phyloP scores from a whole-genome alignment of 2,888 invertebrate genomes.

The Cinara cedri region DNA sequence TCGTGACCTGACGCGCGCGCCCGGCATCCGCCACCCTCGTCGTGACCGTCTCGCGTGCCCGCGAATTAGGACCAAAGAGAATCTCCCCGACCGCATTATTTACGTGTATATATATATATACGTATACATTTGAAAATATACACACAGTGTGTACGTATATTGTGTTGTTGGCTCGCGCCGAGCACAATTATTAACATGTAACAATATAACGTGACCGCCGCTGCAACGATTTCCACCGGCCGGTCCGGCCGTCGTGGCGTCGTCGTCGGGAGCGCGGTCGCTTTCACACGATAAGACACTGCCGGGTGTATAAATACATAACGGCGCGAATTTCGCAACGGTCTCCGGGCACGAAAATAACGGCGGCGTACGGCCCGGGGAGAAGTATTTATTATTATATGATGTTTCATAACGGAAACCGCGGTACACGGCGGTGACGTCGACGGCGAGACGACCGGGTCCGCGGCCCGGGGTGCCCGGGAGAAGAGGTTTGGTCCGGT shows the following conservation, averaged over 20 bases:
- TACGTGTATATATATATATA: too few species aligned
- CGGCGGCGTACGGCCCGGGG: too few species aligned
- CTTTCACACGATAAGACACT: constrained; percentile 44
- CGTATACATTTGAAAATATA: too few species aligned
- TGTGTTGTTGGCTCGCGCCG: constrained; percentile 20
- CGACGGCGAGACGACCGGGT: not conserved
- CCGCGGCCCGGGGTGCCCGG: too few species aligned
- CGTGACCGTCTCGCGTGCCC: constrained; percentile 49
- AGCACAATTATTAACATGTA: constrained; percentile 34
- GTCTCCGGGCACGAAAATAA: too few species aligned
- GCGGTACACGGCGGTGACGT: not conserved
- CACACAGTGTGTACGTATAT: not conserved
- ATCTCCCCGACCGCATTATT: constrained; percentile 1
- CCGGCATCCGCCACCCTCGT: not conserved
- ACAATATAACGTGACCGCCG: constrained; percentile 29
- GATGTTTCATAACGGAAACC: not conserved
- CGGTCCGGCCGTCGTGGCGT: constrained; percentile 2
- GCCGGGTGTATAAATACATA: not conserved
- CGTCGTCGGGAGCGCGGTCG: not conserved
- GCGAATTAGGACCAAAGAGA: constrained; percentile 32
- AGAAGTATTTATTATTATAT: too few species aligned
- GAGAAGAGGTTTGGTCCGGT: too few species aligned
- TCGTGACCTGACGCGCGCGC: not conserved
- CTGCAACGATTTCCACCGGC: constrained; percentile 7
- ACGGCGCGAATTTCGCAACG: constrained; percentile 3